Evolutionary conservation across 35 echinoderm and acorn worm species (phyloP).

Genomic region (Hemicentrotus pulcherrimus): DNA sequence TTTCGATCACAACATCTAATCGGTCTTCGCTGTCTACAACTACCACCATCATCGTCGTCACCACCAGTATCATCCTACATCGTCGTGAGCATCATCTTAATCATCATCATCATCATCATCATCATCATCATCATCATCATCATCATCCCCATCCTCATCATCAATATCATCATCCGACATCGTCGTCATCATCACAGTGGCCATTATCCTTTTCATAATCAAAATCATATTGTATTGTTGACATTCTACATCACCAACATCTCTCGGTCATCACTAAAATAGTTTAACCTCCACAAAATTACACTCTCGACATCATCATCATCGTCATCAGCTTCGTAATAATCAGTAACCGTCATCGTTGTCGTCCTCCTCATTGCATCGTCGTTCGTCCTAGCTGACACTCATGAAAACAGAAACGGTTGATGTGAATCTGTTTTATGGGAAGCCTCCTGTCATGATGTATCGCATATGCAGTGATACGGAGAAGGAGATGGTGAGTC

Average conservation of each 20-base stretch:
- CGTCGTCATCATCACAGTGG: not conserved
- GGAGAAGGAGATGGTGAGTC: not conserved
- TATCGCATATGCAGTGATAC: constrained; percentile 8
- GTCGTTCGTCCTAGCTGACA: not conserved
- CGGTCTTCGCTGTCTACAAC: not conserved
- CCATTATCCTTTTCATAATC: not conserved
- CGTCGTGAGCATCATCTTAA: not conserved
- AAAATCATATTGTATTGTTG: not conserved
- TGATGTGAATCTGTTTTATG: not conserved
- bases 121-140: not conserved
- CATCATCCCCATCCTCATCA: not conserved
- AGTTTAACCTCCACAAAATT: not conserved
- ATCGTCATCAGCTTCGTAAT: not conserved
- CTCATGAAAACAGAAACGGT: not conserved
- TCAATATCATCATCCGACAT: not conserved
- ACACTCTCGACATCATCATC: not conserved
- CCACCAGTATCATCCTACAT: not conserved
- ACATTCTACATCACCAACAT: not conserved
- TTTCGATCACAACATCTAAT: not conserved
- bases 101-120: not conserved
- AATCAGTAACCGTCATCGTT: not conserved
- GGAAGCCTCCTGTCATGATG: not conserved
- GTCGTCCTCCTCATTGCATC: not conserved
- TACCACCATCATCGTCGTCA: not conserved
- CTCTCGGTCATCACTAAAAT: not conserved